These are phyloP conservation scores for Phocides pigmalion DNA, from an alignment of 1,140 invertebrate genomes.

Conservation along the genomic window DNA sequence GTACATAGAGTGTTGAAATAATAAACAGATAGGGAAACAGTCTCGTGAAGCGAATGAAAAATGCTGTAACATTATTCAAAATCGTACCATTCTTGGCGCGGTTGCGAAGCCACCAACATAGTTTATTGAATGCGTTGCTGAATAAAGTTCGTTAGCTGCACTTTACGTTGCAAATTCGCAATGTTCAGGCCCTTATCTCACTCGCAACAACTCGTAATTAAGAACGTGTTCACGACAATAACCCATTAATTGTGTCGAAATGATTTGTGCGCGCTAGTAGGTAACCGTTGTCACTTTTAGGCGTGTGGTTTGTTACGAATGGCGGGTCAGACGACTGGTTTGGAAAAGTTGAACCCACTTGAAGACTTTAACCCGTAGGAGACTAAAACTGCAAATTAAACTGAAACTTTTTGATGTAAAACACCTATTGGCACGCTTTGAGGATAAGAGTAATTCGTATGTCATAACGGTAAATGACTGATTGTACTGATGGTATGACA, in stretches of 20 bases:
- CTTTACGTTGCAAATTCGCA: conserved; percentile 33
- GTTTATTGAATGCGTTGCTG: conserved; percentile 25
- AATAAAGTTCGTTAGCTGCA: conserved; percentile 34
- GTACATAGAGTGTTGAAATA: neutral
- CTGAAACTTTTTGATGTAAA: no score
- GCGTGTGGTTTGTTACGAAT: conserved; percentile 5
- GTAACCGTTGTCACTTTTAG: conserved; percentile 29
- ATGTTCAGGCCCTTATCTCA: conserved; percentile 47
- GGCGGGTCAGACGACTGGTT: conserved; percentile 7
- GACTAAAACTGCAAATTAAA: no score
- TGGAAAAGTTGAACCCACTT: neutral
- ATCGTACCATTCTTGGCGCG: conserved; percentile 3
- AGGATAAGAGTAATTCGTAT: no score
- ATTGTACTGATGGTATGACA: no score
- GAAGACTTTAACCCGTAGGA: neutral
- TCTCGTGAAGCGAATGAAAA: conserved; percentile 13
- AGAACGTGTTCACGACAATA: conserved; percentile 62
- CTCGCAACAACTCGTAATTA: conserved; percentile 55
- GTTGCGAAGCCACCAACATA: conserved; percentile 22
- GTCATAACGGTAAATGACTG: no score
- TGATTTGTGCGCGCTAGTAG: conserved; percentile 52
- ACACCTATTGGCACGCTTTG: no score
- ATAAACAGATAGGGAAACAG: neutral
- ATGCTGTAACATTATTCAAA: conserved; percentile 28
- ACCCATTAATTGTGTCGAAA: conserved; percentile 69